A percentile compares a stretch with the other conserved stretches of the same genome.
phyloP scores from a whole-genome alignment of 2,797 vertebrate genomes.

The Malacoraja senta region DNA sequence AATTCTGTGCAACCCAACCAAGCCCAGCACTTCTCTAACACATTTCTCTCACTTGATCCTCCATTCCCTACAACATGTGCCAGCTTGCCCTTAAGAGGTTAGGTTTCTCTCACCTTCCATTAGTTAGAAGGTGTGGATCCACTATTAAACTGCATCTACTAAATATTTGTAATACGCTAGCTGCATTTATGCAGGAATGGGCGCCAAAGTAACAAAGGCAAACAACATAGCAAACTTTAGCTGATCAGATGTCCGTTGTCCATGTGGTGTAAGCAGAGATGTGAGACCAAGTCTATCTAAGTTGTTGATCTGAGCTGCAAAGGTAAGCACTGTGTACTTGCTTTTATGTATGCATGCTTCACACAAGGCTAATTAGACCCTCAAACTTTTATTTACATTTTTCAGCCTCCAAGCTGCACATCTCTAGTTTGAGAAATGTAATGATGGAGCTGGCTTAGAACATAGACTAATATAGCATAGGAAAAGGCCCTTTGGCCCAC shows the following conservation, averaged over 20 bases:
- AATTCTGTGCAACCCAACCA: not conserved
- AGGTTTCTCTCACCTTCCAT: not conserved
- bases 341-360: not conserved
- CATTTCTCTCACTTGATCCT: no score
- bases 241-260: no score
- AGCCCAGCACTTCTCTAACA: not conserved
- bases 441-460: not conserved
- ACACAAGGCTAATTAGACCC: not conserved
- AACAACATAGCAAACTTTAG: not conserved
- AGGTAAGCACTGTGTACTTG: not conserved
- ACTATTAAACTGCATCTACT: no score
- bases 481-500: no score
- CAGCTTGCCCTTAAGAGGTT: not conserved
- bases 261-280: not conserved
- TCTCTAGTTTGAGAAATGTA: not conserved
- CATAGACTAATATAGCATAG: no score
- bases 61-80: not conserved
- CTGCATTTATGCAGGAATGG: no score
- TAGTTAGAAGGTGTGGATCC: no score
- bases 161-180: no score
- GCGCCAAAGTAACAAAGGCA: not conserved
- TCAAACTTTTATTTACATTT: not conserved
- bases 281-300: not conserved
- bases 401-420: not conserved
- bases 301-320: not conserved